Evolutionary conservation across 2,797 vertebrate genomes (phyloP).

Genomic region (Diglossa cyanea): DNA sequence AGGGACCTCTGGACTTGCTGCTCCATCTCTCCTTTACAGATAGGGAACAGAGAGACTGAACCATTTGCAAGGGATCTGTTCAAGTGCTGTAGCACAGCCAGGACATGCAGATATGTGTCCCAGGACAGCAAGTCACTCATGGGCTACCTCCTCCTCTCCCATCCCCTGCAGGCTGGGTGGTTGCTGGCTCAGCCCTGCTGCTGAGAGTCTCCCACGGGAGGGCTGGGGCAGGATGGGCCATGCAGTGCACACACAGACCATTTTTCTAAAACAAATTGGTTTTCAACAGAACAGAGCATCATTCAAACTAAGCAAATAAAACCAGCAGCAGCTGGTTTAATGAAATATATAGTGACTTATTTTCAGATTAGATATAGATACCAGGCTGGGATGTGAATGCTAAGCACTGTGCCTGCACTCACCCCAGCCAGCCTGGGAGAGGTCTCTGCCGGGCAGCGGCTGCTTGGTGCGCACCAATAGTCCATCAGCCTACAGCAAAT

Average conservation of each 20-base stretch:
- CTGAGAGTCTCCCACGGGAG: not conserved
- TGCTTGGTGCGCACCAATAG: not conserved
- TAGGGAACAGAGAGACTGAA: not conserved
- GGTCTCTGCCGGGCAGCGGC: not conserved
- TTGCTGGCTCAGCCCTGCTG: not conserved
- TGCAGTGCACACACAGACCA: not conserved
- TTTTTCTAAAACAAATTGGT: constrained; percentile 3
- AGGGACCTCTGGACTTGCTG: not conserved
- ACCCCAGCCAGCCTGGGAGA: not conserved
- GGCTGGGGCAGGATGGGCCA: not conserved
- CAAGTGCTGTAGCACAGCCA: not conserved
- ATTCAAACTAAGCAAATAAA: constrained; percentile 45
- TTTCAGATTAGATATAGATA: constrained; percentile 47
- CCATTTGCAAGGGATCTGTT: not conserved
- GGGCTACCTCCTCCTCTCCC: not conserved
- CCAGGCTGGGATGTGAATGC: not conserved
- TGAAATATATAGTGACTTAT: constrained; percentile 59
- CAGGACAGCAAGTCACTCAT: not conserved
- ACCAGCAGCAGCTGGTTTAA: constrained; percentile 52
- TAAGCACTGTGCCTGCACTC: not conserved
- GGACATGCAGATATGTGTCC: not conserved
- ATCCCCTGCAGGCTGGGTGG: not conserved
- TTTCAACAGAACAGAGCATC: not conserved
- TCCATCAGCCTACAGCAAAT: constrained; percentile 16
- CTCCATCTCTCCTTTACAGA: not conserved